These are phyloP conservation scores for Zoanthus gigantus DNA, from an alignment of 92 coral and sea anemone species.

Conservation along the genomic window DNA sequence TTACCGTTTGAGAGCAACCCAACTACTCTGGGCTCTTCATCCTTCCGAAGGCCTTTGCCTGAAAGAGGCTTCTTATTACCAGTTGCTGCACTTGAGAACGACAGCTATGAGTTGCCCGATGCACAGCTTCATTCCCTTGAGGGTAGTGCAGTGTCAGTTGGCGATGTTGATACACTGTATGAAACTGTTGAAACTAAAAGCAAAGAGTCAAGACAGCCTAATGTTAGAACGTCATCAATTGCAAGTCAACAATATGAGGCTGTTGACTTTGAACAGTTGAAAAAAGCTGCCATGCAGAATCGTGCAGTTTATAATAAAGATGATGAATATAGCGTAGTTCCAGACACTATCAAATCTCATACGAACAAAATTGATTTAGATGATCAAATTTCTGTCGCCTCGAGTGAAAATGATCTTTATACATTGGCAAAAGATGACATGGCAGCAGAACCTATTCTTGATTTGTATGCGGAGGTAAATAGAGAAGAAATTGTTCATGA, in stretches of 20 bases:
- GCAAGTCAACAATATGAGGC: slow-evolving; percentile 30
- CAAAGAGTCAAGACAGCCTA: not conserved
- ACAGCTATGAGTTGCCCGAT: slow-evolving; percentile 10
- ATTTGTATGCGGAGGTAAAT: slow-evolving; percentile 29
- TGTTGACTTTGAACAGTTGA: slow-evolving; percentile 30
- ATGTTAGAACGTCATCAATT: not conserved
- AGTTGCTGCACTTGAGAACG: not conserved
- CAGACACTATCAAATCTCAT: not conserved
- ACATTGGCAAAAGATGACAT: slow-evolving; percentile 9
- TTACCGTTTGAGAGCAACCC: slow-evolving; percentile 21
- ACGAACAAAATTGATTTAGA: not conserved
- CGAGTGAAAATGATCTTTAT: slow-evolving; percentile 15
- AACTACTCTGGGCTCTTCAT: not conserved
- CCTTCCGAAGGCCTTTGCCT: not conserved
- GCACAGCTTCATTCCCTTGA: not conserved
- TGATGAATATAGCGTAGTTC: slow-evolving; percentile 1
- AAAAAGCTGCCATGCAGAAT: slow-evolving; percentile 13
- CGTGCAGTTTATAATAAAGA: not conserved
- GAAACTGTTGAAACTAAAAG: slow-evolving; percentile 24
- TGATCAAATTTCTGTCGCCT: not conserved
- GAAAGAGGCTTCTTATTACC: not conserved
- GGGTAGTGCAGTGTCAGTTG: not conserved
- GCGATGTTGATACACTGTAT: slow-evolving; percentile 19
- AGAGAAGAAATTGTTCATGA: not conserved
- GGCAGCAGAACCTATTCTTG: not conserved